Conservation (phyloP, 2,113 vertebrate genomes). For the Triplophysa tibetana region DNA sequence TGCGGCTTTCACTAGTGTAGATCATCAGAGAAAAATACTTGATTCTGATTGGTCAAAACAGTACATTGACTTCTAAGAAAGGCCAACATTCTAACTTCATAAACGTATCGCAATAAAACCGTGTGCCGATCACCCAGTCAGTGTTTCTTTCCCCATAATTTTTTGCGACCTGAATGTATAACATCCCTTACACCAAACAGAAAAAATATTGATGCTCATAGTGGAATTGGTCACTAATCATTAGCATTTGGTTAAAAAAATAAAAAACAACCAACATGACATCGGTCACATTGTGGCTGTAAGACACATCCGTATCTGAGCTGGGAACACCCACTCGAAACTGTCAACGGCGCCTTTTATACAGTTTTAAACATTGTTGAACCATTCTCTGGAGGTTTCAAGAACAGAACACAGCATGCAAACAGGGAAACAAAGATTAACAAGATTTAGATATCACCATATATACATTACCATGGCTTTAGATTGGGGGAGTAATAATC, state of each 20-base stretch:
- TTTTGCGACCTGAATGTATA: too few relatives aligned
- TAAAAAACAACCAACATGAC: neutral
- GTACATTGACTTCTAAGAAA: too few relatives aligned
- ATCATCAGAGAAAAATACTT: slow-evolving; percentile 1
- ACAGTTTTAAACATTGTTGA: slow-evolving; percentile 20
- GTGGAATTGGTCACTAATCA: neutral
- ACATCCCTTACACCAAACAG: too few relatives aligned
- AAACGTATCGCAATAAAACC: too few relatives aligned
- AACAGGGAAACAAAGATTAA: slow-evolving; percentile 33
- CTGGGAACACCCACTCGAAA: neutral
- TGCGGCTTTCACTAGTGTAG: neutral
- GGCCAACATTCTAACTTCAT: too few relatives aligned
- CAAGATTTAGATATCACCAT: slow-evolving; percentile 40
- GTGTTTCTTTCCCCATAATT: too few relatives aligned
- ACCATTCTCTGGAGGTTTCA: slow-evolving; percentile 34
- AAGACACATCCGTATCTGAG: neutral
- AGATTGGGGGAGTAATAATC: slow-evolving; percentile 53
- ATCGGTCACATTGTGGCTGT: neutral
- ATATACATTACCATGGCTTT: slow-evolving; percentile 43
- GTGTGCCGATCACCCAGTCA: too few relatives aligned
- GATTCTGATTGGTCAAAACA: slow-evolving; percentile 4
- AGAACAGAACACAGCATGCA: slow-evolving; percentile 48
- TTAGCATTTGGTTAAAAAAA: neutral
- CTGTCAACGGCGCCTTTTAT: slow-evolving; percentile 12
- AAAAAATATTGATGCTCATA: neutral